Conservation (phyloP, 1,140 invertebrate species). For the Potamilus streckersoni region DNA sequence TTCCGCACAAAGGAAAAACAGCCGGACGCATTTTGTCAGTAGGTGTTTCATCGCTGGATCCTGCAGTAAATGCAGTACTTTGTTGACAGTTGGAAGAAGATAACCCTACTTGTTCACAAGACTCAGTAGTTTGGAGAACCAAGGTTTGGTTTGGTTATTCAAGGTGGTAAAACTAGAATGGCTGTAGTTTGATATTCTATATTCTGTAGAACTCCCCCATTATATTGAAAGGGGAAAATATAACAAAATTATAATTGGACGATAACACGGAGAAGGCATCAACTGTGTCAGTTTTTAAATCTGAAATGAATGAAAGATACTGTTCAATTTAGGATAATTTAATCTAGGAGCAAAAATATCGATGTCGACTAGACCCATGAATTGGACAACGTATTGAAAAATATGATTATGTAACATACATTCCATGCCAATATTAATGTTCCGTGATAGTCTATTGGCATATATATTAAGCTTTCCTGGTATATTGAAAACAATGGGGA, state of each 20-base stretch:
- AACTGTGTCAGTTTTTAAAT: conserved; percentile 11
- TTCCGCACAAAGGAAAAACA: conserved; percentile 17
- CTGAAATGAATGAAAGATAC: conserved; percentile 21
- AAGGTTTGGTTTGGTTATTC: conserved; percentile 36
- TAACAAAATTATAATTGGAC: conserved; percentile 15
- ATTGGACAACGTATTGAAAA: too few relatives aligned
- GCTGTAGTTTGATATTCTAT: conserved; percentile 20
- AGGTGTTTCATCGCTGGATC: conserved; percentile 1
- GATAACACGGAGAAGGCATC: conserved; percentile 25
- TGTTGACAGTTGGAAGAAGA: conserved; percentile 10
- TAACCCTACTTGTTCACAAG: conserved; percentile 8
- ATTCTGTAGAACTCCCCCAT: conserved; percentile 31
- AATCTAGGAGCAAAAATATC: conserved; percentile 14
- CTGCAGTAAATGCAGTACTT: not conserved
- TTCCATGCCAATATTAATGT: too few relatives aligned
- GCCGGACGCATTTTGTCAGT: conserved; percentile 2
- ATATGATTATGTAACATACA: too few relatives aligned
- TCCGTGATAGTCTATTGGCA: too few relatives aligned
- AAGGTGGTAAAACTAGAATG: conserved; percentile 28
- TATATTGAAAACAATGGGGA: too few relatives aligned
- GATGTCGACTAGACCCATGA: not conserved
- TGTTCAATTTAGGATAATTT: not conserved
- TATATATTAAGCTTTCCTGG: too few relatives aligned
- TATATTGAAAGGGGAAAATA: conserved; percentile 40
- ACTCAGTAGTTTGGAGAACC: conserved; percentile 20